Conservation (phyloP, 2,888 invertebrate species). For the Caenorhabditis angaria region DNA sequence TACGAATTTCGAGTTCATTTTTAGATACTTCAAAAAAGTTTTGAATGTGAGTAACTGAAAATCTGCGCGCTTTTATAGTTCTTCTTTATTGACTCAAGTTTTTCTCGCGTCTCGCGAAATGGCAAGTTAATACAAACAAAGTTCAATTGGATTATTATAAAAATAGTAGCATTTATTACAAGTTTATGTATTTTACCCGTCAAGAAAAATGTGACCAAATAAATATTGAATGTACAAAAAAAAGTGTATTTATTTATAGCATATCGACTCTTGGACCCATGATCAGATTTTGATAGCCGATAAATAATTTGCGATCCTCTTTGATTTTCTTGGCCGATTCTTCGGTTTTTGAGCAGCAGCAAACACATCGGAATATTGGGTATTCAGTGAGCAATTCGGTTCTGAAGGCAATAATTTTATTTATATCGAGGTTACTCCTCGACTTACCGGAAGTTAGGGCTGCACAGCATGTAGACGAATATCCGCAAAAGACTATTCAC, state of each 20-base stretch:
- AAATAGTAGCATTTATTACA: neutral
- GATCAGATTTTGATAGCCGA: conserved; percentile 54
- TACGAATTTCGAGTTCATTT: neutral
- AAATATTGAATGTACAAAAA: neutral
- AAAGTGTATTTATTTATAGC: conserved; percentile 14
- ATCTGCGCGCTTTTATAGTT: neutral
- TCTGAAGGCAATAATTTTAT: conserved; percentile 24
- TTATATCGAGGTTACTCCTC: neutral
- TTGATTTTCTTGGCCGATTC: conserved; percentile 34
- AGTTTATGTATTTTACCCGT: conserved; percentile 4
- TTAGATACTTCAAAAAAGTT: neutral
- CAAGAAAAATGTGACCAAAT: neutral
- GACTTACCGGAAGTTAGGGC: conserved; percentile 56
- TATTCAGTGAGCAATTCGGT: conserved; percentile 45
- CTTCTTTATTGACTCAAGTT: neutral
- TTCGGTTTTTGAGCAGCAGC: conserved; percentile 20
- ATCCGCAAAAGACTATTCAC: conserved; percentile 60
- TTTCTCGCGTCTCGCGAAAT: neutral
- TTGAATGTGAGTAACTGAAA: neutral
- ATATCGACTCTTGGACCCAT: conserved; percentile 47
- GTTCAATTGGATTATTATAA: neutral
- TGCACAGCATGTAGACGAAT: conserved; percentile 63
- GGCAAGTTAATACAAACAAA: neutral
- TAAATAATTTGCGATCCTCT: conserved; percentile 34
- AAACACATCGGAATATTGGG: conserved; percentile 25